Percentiles rank a stretch among this genome's conserved stretches.
Evolutionary conservation across 2,113 vertebrate genomes (phyloP).

Genomic region (Oreamnos americanus): DNA sequence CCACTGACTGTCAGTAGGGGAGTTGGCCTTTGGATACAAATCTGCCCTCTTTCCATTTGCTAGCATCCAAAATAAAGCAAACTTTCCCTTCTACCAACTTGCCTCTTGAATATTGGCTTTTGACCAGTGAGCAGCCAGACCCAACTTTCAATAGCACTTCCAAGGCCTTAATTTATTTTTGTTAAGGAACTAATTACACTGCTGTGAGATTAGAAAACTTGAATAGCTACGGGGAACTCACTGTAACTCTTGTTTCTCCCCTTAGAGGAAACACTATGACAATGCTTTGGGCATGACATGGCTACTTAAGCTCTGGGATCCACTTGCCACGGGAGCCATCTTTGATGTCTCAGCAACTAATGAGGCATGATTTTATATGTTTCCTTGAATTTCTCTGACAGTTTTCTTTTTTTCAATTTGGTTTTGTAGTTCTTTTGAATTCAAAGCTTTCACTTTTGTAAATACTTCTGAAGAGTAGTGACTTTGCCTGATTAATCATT

Average conservation of each 20-base stretch:
- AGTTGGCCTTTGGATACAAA: not conserved
- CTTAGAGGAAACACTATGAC: not conserved
- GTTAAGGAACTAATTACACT: not conserved
- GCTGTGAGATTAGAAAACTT: not conserved
- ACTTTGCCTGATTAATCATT: not conserved
- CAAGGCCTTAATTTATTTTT: not conserved
- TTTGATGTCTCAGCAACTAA: not conserved
- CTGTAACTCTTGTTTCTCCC: not conserved
- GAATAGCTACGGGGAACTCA: not conserved
- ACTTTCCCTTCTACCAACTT: not conserved
- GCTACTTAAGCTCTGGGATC: not conserved
- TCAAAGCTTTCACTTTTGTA: not conserved
- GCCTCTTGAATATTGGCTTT: not conserved
- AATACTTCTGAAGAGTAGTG: not conserved
- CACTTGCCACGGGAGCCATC: not conserved
- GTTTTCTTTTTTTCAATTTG: not conserved
- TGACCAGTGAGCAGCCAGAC: not conserved
- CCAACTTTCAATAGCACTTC: not conserved
- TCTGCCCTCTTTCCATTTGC: not conserved
- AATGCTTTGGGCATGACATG: not conserved
- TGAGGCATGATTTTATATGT: not conserved
- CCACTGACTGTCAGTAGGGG: not conserved
- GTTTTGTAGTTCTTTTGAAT: not conserved
- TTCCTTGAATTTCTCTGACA: not conserved
- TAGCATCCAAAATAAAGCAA: not conserved